Evolutionary conservation across 2,888 invertebrate species (phyloP).

Genomic region (Tanytarsus gracilentus): DNA sequence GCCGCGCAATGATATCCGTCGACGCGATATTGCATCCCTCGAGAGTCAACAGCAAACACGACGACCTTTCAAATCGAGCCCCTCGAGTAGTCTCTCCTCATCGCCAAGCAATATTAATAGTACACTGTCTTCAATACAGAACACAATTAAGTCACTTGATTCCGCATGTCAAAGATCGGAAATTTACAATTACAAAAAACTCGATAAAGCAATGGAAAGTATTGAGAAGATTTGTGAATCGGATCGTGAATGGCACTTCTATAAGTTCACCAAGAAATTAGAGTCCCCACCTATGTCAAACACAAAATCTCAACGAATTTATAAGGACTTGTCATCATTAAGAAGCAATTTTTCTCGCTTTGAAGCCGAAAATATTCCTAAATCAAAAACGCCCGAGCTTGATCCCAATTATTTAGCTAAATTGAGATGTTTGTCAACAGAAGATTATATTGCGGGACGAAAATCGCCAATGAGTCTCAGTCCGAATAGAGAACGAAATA

Average conservation of each 20-base stretch:
- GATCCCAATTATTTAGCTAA: slow-evolving; percentile 17
- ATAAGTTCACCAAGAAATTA: slow-evolving; percentile 6
- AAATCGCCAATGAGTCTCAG: slow-evolving; percentile 7
- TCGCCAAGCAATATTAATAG: slow-evolving; percentile 33
- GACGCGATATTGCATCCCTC: slow-evolving; percentile 4
- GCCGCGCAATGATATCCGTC: slow-evolving; percentile 8
- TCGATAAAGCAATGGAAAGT: slow-evolving; percentile 40
- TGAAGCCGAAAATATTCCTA: background rate
- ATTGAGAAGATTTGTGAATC: slow-evolving; percentile 30
- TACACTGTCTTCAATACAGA: slow-evolving; percentile 40
- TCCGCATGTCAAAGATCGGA: slow-evolving; percentile 38
- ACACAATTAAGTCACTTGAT: slow-evolving; percentile 43
- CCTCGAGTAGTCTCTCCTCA: slow-evolving; percentile 8
- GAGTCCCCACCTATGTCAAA: slow-evolving; percentile 31
- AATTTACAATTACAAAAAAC: slow-evolving; percentile 38
- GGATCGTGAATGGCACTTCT: slow-evolving; percentile 26
- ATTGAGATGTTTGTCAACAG: slow-evolving; percentile 8
- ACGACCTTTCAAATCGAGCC: slow-evolving; percentile 15
- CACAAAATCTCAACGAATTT: background rate
- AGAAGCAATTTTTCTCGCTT: background rate
- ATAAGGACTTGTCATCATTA: background rate
- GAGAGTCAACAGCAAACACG: slow-evolving; percentile 15
- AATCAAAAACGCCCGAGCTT: slow-evolving; percentile 7
- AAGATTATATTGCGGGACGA: slow-evolving; percentile 5
- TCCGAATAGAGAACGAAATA: background rate